Percentiles rank a stretch among this genome's conserved stretches.
These are phyloP conservation scores for Callipepla squamata DNA, from an alignment of 2,113 vertebrate species.

Conservation along the genomic window DNA sequence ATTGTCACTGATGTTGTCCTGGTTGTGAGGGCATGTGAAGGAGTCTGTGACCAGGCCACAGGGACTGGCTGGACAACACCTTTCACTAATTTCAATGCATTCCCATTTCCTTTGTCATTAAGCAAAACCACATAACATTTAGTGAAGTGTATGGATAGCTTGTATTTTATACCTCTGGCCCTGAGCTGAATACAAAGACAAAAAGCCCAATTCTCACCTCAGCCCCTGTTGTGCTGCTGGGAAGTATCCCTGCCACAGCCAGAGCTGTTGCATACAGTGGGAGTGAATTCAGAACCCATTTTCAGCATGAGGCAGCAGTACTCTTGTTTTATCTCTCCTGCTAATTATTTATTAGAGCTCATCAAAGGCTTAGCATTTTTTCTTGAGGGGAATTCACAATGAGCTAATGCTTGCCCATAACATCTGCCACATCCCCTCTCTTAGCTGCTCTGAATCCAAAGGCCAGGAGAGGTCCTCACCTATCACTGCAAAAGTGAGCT, in stretches of 20 bases:
- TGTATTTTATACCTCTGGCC: not conserved
- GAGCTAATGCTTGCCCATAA: not conserved
- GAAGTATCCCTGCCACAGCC: not conserved
- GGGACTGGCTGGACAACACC: not conserved
- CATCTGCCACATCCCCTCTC: not conserved
- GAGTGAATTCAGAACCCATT: not conserved
- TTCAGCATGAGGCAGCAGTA: not conserved
- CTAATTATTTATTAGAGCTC: constrained; percentile 23
- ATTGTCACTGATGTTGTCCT: not conserved
- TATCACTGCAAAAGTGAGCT: not conserved
- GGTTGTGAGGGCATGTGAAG: not conserved
- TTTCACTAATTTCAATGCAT: accelerated
- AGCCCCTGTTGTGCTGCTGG: not conserved
- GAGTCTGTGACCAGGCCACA: not conserved
- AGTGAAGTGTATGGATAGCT: not conserved
- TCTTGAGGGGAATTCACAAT: not conserved
- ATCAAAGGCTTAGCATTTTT: not conserved
- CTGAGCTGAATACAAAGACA: not conserved
- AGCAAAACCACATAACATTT: not conserved
- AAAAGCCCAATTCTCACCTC: not conserved
- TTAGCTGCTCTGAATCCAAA: not conserved
- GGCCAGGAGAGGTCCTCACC: not conserved
- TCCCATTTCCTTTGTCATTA: not conserved
- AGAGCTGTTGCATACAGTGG: accelerated
- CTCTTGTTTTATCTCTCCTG: not conserved